Evolutionary conservation across 2,113 vertebrate genomes (phyloP), one percentile per base, ranked within the genome.

Genomic region (Girardinichthys multiradiatus): DNA sequence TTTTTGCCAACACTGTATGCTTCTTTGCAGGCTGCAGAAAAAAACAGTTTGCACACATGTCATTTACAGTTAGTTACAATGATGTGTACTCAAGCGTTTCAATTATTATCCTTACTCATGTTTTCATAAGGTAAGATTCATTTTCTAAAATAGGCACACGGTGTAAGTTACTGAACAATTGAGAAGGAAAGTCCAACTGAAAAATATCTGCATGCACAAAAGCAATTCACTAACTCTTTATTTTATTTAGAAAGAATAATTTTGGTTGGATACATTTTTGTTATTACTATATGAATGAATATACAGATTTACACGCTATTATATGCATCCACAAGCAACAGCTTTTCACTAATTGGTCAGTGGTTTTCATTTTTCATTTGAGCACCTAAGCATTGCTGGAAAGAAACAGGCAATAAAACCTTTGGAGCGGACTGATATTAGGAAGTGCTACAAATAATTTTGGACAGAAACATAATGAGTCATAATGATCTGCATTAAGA

Each of bases 401-500:
- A 54, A 54, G 48, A 54, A 21, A 54, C 48, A 24, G 7, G 5
- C 14, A 17, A 45, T 45, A 1, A 19, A 45, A 45, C 17, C 17
- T 7, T 17, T 45, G 42, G 4, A 45, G 17, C 17, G 19, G 42
- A 7, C 42, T 45, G 17, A 45, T 45, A 10, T n/a, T 2, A n/a
- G 2, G 9, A 54, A 54, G n/a, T 24, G 7, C 9, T 24, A 54
- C 9, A 19, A 17, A 45, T 45, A 45, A 6, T 21, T 54, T 69
- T 64, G 64, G 76, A 61, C 70, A 62, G 24, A 54, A 26, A 48
- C 33, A 0, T 63, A 70, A 84, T 79, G 70, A 85, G 73, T 83
- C 77, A 80, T 75, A 28, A n/a, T 66, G 67, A 85, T 82, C 73
- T 74, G 63, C 57, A 77, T 70, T 60, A 59, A 66, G 24, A 35